Evolutionary conservation across 2,888 invertebrate species (phyloP).

Genomic region (Rhingia campestris): DNA sequence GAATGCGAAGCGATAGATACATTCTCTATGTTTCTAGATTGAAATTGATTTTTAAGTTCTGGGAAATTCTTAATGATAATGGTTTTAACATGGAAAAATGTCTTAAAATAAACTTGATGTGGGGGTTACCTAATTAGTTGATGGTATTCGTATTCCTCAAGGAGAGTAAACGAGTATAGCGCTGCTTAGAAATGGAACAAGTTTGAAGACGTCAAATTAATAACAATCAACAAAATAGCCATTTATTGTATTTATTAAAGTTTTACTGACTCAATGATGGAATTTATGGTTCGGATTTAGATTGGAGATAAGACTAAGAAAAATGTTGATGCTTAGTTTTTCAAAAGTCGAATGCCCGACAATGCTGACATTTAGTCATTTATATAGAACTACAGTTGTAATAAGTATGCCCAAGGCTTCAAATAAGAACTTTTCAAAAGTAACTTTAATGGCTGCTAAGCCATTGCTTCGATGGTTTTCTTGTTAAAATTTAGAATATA

Average conservation of each 20-base stretch:
- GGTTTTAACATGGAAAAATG: background rate
- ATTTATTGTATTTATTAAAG: too few relatives aligned
- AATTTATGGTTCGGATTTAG: too few relatives aligned
- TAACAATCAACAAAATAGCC: background rate
- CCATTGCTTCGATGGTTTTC: too few relatives aligned
- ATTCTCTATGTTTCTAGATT: slow-evolving; percentile 21
- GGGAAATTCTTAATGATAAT: slow-evolving; percentile 37
- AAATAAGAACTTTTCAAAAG: too few relatives aligned
- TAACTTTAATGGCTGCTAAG: too few relatives aligned
- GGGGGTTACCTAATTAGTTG: background rate
- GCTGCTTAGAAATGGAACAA: background rate
- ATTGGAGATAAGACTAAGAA: too few relatives aligned
- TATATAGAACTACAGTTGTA: too few relatives aligned
- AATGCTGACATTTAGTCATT: too few relatives aligned
- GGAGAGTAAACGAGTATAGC: background rate
- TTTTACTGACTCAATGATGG: too few relatives aligned
- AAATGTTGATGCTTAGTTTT: too few relatives aligned
- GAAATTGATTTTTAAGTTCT: slow-evolving; percentile 56
- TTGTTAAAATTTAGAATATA: background rate
- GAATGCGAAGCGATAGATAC: background rate
- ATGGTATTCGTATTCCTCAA: background rate
- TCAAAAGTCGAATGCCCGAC: too few relatives aligned
- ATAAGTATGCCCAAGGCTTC: too few relatives aligned
- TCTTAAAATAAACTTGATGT: background rate
- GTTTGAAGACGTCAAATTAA: background rate